phyloP scores from a whole-genome alignment of 2,113 vertebrate genomes.

The Albula glossodonta region DNA sequence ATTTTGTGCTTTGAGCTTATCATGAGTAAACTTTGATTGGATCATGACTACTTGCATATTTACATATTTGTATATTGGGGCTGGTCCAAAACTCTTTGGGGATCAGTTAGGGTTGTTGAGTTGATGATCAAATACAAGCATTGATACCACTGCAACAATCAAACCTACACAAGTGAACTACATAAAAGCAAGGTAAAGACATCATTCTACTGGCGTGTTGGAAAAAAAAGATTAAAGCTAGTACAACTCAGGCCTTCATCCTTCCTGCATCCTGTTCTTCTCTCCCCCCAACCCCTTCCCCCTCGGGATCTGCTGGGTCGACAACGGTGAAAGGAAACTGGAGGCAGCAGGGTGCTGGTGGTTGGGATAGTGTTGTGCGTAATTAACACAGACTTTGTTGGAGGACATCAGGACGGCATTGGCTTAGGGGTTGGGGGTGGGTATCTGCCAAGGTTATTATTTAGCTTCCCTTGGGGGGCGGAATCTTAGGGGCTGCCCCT shows the following conservation, averaged over 20 bases:
- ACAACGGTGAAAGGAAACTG: conserved; percentile 34
- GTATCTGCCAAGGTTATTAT: conserved; percentile 31
- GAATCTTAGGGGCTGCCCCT: background rate
- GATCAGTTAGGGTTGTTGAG: no score
- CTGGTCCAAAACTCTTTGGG: no score
- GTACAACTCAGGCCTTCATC: background rate
- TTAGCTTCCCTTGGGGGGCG: conserved; percentile 41
- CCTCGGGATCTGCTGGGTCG: background rate
- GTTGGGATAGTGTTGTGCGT: background rate
- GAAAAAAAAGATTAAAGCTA: background rate
- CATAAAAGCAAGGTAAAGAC: background rate
- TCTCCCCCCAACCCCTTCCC: background rate
- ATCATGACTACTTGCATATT: no score
- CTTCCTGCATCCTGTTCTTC: conserved; percentile 25
- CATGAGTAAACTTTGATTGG: no score
- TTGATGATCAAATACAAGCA: no score
- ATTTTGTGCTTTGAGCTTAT: background rate
- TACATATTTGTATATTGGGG: no score
- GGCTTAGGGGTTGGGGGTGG: conserved; percentile 27
- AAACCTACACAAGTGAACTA: no score
- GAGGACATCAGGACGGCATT: conserved; percentile 18
- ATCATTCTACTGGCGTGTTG: background rate
- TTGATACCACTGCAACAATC: no score
- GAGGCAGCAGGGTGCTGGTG: conserved; percentile 31
- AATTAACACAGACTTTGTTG: background rate